Percentiles rank a stretch among this genome's conserved stretches.
Evolutionary conservation across 2,113 vertebrate species (phyloP).

Genomic region (Hydrochoerus hydrochaeris): DNA sequence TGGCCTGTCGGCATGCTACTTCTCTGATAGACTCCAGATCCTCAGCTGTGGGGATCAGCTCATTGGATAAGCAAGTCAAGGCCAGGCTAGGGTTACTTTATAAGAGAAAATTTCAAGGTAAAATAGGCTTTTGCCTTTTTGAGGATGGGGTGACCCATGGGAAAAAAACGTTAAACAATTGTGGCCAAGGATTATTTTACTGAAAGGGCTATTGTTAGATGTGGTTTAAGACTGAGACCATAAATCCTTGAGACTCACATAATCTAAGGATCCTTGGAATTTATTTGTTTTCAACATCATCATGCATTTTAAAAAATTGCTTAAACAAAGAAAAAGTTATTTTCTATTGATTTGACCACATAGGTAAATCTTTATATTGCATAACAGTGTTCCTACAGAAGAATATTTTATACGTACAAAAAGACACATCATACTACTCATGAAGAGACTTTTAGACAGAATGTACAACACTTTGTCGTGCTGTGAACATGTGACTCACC

Average conservation of each 20-base stretch:
- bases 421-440: not conserved
- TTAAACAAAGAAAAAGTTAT: not conserved
- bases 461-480: not conserved
- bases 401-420: not conserved
- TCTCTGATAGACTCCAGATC: conserved; percentile 23
- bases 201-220: not conserved
- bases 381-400: not conserved
- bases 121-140: conserved; percentile 4
- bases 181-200: not conserved
- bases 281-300: not conserved
- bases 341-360: not conserved
- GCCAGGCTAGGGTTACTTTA: conserved; percentile 55
- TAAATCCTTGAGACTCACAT: not conserved
- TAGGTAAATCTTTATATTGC: not conserved
- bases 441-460: not conserved
- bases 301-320: not conserved
- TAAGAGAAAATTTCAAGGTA: conserved; percentile 65
- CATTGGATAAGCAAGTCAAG: conserved; percentile 74
- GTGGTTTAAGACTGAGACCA: not conserved
- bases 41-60: conserved; percentile 65
- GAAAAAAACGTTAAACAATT: conserved; percentile 30
- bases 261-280: not conserved
- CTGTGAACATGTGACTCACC: not conserved
- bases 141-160: not conserved
- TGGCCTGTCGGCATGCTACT: not conserved